Base-by-base conservation (phyloP, 2,113 vertebrate species). In the Alosa alosa region DNA sequence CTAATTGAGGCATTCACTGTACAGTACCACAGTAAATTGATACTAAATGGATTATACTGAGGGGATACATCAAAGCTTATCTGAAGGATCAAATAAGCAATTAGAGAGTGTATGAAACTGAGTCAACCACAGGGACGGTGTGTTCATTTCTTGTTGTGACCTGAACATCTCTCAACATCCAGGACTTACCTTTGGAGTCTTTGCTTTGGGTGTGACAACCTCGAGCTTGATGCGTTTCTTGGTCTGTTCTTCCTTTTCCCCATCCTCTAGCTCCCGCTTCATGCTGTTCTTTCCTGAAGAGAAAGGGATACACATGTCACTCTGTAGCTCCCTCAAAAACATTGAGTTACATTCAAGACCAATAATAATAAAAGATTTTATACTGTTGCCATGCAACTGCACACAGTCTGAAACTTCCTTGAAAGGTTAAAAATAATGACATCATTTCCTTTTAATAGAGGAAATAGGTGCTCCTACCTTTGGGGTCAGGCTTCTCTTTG, bases 221-320 rank as follows among this genome's bases (percentile, higher is more conserved):
- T 68, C 84, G 20, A 84, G 31, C 81, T 84, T 90, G 81, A 60
- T 87, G 72, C 82, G 88, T 50, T 86, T 90, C 52, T 83, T 89
- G 50, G 89, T 85, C 49, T 89, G 83, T n/a, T 83, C n/a, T 3
- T 18, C 68, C 5, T 83, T 86, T 46, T 85, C 88, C 47, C 52
- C 49, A 18, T 81, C 55, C 49, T 81, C 68, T 10, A 83, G 46
- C 11, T 87, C 87, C 15, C 85, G 84, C n/a, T 90, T 90, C 44
- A 25, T 81, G 83, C 36, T 39, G 31, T 39, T 78, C 72, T 78
- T 78, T 31, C 25, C 72, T 78, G 72, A 13, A 5, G 11, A 78
- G 11, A 15, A 78, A 41, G 31, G 31, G 31, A 36, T 18, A 36
- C 10, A 4, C 2, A 3, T 39, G 8, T 13, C 36, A 13, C n/a